phyloP scores from a whole-genome alignment of 2,797 vertebrate genomes.

The Chrosomus eos region DNA sequence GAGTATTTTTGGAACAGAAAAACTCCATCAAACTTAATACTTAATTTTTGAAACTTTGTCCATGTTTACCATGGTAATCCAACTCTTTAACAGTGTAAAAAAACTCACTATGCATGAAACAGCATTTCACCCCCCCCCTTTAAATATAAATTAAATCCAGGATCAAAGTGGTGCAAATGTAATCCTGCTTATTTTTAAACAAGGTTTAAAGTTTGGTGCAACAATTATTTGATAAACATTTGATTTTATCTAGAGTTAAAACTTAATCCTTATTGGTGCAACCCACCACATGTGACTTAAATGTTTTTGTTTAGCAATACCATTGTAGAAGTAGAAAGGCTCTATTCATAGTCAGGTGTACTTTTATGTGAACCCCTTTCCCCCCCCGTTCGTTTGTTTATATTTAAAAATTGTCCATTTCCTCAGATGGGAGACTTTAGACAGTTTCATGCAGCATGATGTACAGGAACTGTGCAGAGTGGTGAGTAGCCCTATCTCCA shows the following conservation, averaged over 20 bases:
- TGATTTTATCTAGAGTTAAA: not conserved
- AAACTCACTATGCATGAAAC: too few species aligned
- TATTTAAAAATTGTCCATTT: not conserved
- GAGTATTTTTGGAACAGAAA: too few species aligned
- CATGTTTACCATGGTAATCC: too few species aligned
- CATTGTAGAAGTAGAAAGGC: not conserved
- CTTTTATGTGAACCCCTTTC: not conserved
- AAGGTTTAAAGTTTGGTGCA: not conserved
- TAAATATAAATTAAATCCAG: too few species aligned
- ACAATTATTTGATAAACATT: not conserved
- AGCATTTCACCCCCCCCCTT: too few species aligned
- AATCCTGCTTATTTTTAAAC: too few species aligned
- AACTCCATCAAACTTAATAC: too few species aligned
- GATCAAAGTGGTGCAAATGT: too few species aligned
- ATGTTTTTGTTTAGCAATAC: not conserved
- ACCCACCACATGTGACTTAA: not conserved
- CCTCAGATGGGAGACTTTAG: slow-evolving; percentile 96
- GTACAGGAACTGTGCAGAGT: slow-evolving; percentile 98
- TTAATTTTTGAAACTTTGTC: too few species aligned
- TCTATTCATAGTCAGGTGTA: not conserved
- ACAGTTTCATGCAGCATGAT: slow-evolving; percentile 99
- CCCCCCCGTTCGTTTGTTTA: not conserved
- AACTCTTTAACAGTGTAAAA: too few species aligned
- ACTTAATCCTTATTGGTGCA: not conserved
- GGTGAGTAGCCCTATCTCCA: slow-evolving; percentile 80